These are phyloP conservation scores for Embidobia sp. DNA, from an alignment of 2,888 invertebrate genomes.

Conservation along the genomic window DNA sequence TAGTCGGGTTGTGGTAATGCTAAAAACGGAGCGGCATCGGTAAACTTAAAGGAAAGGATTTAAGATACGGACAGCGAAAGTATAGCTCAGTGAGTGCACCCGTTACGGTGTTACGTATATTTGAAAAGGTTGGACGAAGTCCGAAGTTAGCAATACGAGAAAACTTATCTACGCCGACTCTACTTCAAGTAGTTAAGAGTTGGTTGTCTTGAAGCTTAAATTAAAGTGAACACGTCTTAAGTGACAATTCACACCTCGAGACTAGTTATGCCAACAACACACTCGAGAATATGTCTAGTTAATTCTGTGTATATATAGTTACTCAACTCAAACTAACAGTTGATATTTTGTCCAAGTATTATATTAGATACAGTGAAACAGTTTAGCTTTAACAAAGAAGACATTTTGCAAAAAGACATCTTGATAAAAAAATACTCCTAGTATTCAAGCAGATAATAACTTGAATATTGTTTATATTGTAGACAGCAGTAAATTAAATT, in stretches of 20 bases:
- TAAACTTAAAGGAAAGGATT: slow-evolving; percentile 64
- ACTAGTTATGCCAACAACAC: slow-evolving; percentile 56
- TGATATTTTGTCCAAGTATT: slow-evolving; percentile 51
- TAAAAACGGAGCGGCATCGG: slow-evolving; percentile 59
- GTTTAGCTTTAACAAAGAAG: slow-evolving; percentile 22
- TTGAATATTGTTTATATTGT: slow-evolving; percentile 14
- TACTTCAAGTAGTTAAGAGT: slow-evolving; percentile 68
- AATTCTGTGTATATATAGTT: slow-evolving; percentile 55
- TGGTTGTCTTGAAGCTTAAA: slow-evolving; percentile 68
- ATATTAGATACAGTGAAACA: slow-evolving; percentile 36
- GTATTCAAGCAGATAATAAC: slow-evolving; percentile 15
- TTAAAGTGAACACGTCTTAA: slow-evolving; percentile 67
- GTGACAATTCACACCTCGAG: slow-evolving; percentile 67
- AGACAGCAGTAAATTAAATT: slow-evolving; percentile 13
- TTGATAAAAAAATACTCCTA: slow-evolving; percentile 27
- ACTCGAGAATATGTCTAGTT: slow-evolving; percentile 53
- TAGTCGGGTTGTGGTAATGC: too few species aligned
- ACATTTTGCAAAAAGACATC: slow-evolving; percentile 25
- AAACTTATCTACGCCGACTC: slow-evolving; percentile 66
- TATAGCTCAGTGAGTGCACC: slow-evolving; percentile 7
- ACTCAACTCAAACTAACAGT: slow-evolving; percentile 55
- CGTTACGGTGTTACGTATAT: slow-evolving; percentile 19
- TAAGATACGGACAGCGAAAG: slow-evolving; percentile 33
- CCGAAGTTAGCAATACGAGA: slow-evolving; percentile 54
- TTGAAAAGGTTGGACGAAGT: slow-evolving; percentile 43